These are phyloP conservation scores for Onychostoma macrolepis DNA, from an alignment of 2,113 vertebrate genomes.

Conservation along the genomic window DNA sequence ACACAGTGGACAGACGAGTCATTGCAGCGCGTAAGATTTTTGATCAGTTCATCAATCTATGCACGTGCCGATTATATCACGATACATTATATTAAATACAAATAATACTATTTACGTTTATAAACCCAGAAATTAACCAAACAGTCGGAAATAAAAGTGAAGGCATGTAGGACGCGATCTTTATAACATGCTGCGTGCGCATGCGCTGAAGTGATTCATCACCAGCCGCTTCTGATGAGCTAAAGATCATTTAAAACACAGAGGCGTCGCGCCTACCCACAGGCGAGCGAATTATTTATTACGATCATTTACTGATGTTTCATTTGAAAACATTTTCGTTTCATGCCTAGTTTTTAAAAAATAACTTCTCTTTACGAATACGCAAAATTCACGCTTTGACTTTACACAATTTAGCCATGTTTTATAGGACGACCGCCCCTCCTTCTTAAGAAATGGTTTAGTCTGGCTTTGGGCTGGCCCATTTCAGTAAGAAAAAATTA, in stretches of 20 bases:
- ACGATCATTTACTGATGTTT: not conserved
- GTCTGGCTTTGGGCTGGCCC: not conserved
- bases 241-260: not conserved
- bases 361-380: not conserved
- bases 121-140: not conserved
- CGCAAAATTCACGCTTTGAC: not conserved
- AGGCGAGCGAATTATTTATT: not conserved
- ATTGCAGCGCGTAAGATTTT: not conserved
- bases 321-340: not conserved
- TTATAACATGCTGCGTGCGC: not conserved
- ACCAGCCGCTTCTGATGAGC: not conserved
- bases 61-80: not conserved
- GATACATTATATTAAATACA: not conserved
- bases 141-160: not conserved
- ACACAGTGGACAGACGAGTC: not conserved
- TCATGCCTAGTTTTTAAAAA: not conserved
- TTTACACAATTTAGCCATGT: not conserved
- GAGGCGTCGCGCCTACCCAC: not conserved
- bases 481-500: not conserved
- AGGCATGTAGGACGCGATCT: constrained; percentile 2
- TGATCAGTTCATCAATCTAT: not conserved
- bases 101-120: not conserved
- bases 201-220: not conserved
- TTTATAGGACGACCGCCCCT: not conserved
- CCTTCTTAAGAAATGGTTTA: not conserved